Evolutionary conservation across 2,888 invertebrate genomes (phyloP).

Genomic region (Drosophila falleni): DNA sequence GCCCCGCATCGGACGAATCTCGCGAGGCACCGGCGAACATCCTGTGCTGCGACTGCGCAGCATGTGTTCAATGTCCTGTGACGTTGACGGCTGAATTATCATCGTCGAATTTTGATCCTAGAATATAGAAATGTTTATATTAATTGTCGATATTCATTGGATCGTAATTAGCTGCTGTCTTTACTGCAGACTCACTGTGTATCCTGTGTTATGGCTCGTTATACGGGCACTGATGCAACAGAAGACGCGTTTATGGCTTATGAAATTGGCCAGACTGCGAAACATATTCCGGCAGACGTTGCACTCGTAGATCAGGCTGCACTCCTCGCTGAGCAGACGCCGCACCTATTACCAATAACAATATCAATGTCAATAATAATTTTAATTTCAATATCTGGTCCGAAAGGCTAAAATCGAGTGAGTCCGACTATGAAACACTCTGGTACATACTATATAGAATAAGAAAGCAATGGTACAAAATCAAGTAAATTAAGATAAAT

Average conservation of each 20-base stretch:
- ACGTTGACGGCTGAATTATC: constrained; percentile 79
- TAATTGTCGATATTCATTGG: not conserved
- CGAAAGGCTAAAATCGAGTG: not conserved
- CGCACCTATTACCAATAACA: constrained; percentile 87
- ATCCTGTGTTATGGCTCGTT: constrained; percentile 51
- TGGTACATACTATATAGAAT: not conserved
- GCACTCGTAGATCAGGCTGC: constrained; percentile 96
- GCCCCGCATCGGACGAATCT: constrained; percentile 56
- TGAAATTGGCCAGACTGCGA: constrained; percentile 94
- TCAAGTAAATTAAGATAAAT: too few species aligned
- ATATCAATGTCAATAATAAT: too few species aligned
- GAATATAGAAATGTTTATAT: constrained; percentile 9
- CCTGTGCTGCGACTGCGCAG: constrained; percentile 79
- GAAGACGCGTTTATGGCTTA: constrained; percentile 94
- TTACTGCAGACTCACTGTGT: constrained; percentile 76
- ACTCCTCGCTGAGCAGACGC: constrained; percentile 91
- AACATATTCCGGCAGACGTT: constrained; percentile 94
- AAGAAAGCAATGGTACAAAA: too few species aligned
- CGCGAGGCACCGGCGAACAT: constrained; percentile 73
- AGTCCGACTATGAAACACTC: not conserved
- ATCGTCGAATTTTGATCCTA: constrained; percentile 72
- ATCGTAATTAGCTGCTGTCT: constrained; percentile 37
- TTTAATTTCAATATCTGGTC: too few species aligned
- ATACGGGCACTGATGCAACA: constrained; percentile 86
- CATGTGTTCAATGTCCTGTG: constrained; percentile 68